Conservation (phyloP, 2,113 vertebrate species). For the Papio anubis region DNA sequence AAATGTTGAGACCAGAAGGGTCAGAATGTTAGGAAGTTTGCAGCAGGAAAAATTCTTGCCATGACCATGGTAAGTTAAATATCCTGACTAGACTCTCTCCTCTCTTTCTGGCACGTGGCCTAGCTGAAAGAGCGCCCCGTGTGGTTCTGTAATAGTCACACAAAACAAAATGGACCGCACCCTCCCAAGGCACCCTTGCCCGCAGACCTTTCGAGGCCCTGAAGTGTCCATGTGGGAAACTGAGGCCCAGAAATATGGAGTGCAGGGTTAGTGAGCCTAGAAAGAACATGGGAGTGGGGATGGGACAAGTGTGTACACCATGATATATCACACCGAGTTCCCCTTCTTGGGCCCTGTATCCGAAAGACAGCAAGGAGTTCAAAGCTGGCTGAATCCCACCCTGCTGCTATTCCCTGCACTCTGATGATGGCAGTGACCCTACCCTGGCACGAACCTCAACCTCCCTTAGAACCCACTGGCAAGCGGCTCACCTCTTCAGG, state of each 20-base stretch:
- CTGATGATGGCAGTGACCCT: not conserved
- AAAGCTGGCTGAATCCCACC: not conserved
- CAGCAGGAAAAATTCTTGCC: not conserved
- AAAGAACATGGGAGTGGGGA: no score
- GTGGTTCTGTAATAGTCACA: not conserved
- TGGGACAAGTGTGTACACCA: no score
- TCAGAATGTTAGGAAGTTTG: conserved; percentile 34
- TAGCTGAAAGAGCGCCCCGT: not conserved
- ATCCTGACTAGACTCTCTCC: not conserved
- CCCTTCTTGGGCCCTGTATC: not conserved
- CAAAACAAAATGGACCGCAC: not conserved
- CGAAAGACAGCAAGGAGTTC: not conserved
- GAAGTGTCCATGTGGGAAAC: not conserved
- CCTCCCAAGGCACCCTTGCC: not conserved
- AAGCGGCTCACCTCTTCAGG: not conserved
- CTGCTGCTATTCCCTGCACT: not conserved
- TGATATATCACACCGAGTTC: not conserved
- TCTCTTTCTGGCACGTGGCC: not conserved
- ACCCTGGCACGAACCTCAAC: not conserved
- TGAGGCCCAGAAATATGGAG: not conserved
- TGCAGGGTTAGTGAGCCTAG: not conserved
- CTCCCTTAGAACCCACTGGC: not conserved
- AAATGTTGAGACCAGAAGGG: conserved; percentile 28
- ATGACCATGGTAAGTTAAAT: not conserved
- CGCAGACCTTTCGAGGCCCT: not conserved